Evolutionary conservation across 2,888 invertebrate species (phyloP), one percentile per base, ranked within the genome.

Genomic region (Euclidia mi): DNA sequence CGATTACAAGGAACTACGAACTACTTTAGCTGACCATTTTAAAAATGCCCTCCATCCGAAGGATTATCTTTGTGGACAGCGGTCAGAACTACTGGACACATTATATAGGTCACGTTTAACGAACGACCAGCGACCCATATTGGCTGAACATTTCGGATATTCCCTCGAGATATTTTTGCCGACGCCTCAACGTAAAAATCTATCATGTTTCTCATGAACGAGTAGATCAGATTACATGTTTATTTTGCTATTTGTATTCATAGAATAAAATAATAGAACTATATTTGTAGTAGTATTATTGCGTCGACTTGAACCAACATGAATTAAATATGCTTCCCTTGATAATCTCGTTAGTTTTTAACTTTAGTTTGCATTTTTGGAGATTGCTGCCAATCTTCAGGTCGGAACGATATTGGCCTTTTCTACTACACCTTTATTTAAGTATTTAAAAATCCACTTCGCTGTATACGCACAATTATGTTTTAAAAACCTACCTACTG

Each of bases 71-170:
- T 32, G 47, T 43, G 38, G 25, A 14, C 42, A 56, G 10, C 42
- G 61, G 38, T 67, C 67, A 46, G 53, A 38, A 51, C 4, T 10
- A 34, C 69, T 77, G 79, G 78, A 48, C 55, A 49, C 15, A 18
- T 38, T 45, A 81, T 78, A 67, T 82, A 65, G 85, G 87, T 87
- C 85, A 81, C 72, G 68, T 70, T 67, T 69, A 64, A 71, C 71
- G 72, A 74, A 65, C 50, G 71, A 72, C 78, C 59, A 70, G 60
- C 70, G 82, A 81, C 82, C 84, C 68, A 84, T 83, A 78, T 85
- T 59, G 65, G 51, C 62, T 56, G 56, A 67, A 65, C 67, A 71
- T 78, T 82, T 77, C 50, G 74, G 68, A 60, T 68, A 69, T 69
- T 41, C 25, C 52, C 47, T 47, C 15, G 17, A 63, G 56, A 50